Percentiles rank a stretch among this genome's conserved stretches.
Conservation (phyloP, 2,888 invertebrate genomes). For the Ctena decussata region DNA sequence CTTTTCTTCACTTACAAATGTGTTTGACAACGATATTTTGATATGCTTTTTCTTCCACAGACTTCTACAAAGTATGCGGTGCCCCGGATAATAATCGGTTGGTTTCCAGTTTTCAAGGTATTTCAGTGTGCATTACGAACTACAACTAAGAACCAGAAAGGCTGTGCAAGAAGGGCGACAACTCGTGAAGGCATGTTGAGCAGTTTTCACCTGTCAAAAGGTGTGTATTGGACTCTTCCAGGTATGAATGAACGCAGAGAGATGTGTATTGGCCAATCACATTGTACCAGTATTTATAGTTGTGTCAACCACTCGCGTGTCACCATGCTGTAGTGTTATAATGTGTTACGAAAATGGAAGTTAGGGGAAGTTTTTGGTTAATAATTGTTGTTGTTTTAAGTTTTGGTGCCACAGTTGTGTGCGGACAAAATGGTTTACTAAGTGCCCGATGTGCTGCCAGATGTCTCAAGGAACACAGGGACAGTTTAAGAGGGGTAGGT, state of each 20-base stretch:
- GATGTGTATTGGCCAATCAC: conserved; percentile 55
- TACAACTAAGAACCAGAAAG: no score
- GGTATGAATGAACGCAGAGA: conserved; percentile 60
- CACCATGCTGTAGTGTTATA: conserved; percentile 43
- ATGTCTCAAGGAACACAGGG: conserved; percentile 63
- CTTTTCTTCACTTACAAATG: background rate
- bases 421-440: conserved; percentile 66
- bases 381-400: conserved; percentile 64
- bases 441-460: conserved; percentile 65
- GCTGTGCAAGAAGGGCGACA: conserved; percentile 5
- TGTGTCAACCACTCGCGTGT: conserved; percentile 53
- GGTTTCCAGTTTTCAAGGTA: no score
- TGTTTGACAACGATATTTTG: no score
- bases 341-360: background rate
- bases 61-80: no score
- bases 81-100: no score
- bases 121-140: no score
- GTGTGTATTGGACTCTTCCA: conserved; percentile 37
- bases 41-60: no score
- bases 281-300: conserved; percentile 27
- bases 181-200: conserved; percentile 1
- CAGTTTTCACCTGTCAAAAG: background rate
- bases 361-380: conserved; percentile 51
- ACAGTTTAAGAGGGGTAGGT: conserved; percentile 61
- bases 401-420: conserved; percentile 64